Conservation (phyloP, 92 coral and sea anemone species). For the Montipora capitata region DNA sequence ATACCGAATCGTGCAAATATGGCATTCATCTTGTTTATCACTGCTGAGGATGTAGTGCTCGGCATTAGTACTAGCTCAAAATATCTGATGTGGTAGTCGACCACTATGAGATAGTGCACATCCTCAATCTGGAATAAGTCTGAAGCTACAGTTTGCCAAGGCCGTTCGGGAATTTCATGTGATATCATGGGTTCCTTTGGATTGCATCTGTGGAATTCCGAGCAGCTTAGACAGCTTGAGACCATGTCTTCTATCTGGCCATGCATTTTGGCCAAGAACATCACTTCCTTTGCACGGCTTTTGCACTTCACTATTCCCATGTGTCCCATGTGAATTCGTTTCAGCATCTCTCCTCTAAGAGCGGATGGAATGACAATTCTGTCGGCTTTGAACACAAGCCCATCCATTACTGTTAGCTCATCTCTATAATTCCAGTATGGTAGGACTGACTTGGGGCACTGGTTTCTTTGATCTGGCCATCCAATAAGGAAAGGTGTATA, state of each 20-base stretch:
- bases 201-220: background rate
- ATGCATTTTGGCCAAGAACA: conserved; percentile 40
- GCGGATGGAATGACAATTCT: background rate
- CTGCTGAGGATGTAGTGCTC: background rate
- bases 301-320: conserved; percentile 32
- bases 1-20: conserved; percentile 28
- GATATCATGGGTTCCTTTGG: background rate
- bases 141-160: background rate
- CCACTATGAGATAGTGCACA: background rate
- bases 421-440: conserved; percentile 23
- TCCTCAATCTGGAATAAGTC: background rate
- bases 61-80: background rate
- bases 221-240: conserved; percentile 7
- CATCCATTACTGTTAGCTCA: background rate
- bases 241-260: conserved; percentile 26
- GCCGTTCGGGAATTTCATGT: background rate
- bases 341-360: background rate
- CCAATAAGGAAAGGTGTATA: background rate
- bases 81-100: conserved; percentile 17
- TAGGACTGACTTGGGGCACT: background rate
- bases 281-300: conserved; percentile 29
- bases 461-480: conserved; percentile 11
- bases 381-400: background rate
- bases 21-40: background rate
- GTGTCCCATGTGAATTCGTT: conserved; percentile 1